Conservation (phyloP, 2,113 vertebrate genomes). For the Cinclus mexicanus region DNA sequence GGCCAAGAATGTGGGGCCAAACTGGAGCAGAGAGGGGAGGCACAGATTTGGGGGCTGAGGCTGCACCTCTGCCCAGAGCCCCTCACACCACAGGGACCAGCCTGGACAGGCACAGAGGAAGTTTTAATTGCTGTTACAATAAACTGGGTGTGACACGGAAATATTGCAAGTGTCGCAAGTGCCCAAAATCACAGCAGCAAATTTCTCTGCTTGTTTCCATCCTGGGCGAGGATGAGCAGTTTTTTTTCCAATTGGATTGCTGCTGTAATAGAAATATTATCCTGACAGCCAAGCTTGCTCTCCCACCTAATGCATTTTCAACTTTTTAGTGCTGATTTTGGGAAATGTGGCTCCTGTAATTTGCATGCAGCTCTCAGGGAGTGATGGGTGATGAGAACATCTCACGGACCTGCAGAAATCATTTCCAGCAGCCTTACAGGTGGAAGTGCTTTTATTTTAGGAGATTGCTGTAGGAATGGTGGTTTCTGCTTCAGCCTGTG, state of each 20-base stretch:
- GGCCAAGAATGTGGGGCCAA: neutral
- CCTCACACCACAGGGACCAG: fast-evolving
- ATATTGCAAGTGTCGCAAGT: neutral
- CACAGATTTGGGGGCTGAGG: neutral
- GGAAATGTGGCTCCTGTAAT: conserved; percentile 25
- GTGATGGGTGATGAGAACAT: neutral
- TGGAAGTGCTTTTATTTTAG: neutral
- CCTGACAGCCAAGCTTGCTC: conserved; percentile 34
- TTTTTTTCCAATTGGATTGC: conserved; percentile 44
- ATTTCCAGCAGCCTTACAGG: neutral
- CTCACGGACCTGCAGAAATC: neutral
- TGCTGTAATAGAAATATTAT: conserved; percentile 49
- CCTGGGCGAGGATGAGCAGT: neutral
- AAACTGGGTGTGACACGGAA: neutral
- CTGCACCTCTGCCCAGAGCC: neutral
- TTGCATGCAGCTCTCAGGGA: conserved; percentile 36
- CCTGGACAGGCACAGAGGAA: neutral
- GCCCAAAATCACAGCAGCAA: neutral
- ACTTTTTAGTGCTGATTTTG: conserved; percentile 58
- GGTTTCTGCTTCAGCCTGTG: neutral
- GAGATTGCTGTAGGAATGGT: neutral
- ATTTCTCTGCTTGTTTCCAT: neutral
- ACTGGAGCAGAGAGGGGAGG: neutral
- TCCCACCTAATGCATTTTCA: conserved; percentile 28
- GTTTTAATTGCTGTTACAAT: neutral